Evolutionary conservation across 2,797 vertebrate genomes (phyloP).

Genomic region (Malurus splendens): DNA sequence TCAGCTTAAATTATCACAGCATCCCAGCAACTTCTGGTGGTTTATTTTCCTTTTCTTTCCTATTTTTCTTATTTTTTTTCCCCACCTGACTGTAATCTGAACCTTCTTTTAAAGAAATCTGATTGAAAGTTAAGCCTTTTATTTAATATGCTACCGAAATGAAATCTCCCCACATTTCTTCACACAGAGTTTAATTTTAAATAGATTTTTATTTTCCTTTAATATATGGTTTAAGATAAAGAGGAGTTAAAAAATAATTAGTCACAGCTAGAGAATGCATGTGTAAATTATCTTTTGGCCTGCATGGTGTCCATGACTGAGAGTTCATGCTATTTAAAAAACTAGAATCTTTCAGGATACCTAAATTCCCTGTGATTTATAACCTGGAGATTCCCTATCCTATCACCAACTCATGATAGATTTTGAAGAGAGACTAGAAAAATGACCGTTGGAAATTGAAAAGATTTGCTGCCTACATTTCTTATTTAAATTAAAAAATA

Average conservation of each 20-base stretch:
- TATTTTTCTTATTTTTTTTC: too few species aligned
- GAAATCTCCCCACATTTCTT: not conserved
- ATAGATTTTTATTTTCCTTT: not conserved
- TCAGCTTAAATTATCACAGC: constrained; percentile 13
- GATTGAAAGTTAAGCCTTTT: not conserved
- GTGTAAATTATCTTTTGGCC: not conserved
- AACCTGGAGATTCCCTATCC: not conserved
- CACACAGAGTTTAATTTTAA: not conserved
- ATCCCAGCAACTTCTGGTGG: not conserved
- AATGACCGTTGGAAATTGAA: not conserved
- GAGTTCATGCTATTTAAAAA: not conserved
- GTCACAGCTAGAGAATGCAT: not conserved
- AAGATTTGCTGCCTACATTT: not conserved
- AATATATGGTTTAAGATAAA: not conserved
- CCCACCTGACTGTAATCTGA: rapidly evolving
- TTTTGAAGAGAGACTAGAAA: not conserved
- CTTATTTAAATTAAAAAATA: not conserved
- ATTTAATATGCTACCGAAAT: not conserved
- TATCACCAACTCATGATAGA: rapidly evolving
- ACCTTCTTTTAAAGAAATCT: not conserved
- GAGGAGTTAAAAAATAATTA: not conserved
- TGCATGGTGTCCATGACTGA: not conserved
- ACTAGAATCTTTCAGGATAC: not conserved
- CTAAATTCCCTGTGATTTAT: not conserved
- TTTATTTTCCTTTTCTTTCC: rapidly evolving